Conservation (phyloP, 2,797 vertebrate genomes). For the Anniella stebbinsi region DNA sequence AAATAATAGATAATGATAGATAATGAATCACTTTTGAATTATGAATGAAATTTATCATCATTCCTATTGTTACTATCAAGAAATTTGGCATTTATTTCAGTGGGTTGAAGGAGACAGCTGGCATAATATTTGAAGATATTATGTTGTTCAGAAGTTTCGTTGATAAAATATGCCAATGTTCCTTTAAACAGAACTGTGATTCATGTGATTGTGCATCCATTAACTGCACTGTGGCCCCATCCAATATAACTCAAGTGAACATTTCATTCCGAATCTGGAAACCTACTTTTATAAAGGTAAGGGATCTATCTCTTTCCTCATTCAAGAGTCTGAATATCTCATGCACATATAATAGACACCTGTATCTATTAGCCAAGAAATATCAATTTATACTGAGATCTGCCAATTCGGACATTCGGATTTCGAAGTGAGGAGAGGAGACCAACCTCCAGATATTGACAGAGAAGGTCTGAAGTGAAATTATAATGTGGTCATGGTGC, state of each 20-base stretch:
- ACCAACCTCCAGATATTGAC: too few species aligned
- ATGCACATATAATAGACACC: neutral
- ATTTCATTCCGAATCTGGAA: constrained; percentile 92
- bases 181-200: constrained; percentile 84
- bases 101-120: neutral
- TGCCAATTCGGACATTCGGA: neutral
- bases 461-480: too few species aligned
- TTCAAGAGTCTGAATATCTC: rapidly evolving
- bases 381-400: neutral
- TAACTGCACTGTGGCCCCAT: constrained; percentile 82
- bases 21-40: neutral
- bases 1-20: neutral
- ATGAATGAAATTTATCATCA: too few species aligned
- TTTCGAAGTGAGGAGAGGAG: too few species aligned
- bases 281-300: constrained; percentile 91
- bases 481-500: too few species aligned
- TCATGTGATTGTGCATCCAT: constrained; percentile 80
- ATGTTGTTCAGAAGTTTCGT: neutral
- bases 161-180: constrained; percentile 19
- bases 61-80: neutral
- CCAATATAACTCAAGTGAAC: constrained; percentile 85
- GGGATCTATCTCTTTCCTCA: constrained; percentile 27
- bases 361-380: neutral
- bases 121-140: neutral
- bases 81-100: neutral